A percentile compares a stretch with the other conserved stretches of the same genome.
Evolutionary conservation across 2,888 invertebrate species (phyloP).

Genomic region (Lordiphosa andalusiaca): DNA sequence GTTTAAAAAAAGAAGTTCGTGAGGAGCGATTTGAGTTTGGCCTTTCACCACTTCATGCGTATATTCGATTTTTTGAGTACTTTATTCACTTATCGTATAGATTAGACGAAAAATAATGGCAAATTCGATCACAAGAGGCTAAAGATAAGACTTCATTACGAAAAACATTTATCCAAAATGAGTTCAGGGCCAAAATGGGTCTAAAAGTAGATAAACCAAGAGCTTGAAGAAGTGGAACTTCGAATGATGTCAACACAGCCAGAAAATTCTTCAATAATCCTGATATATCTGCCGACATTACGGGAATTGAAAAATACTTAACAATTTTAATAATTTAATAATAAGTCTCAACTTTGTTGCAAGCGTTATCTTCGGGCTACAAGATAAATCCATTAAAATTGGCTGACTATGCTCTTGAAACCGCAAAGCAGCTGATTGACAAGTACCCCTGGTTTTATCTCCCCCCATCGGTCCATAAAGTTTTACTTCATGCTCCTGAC

Average conservation of each 20-base stretch:
- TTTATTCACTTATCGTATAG: constrained; percentile 20
- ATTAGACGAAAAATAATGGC: constrained; percentile 31
- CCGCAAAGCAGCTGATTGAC: constrained; percentile 10
- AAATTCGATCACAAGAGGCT: constrained; percentile 17
- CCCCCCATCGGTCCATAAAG: constrained; percentile 6
- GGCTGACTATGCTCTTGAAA: constrained; percentile 24
- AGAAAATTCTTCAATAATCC: constrained; percentile 23
- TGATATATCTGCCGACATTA: constrained; percentile 32
- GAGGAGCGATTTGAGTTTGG: no score
- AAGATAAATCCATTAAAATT: constrained; percentile 32
- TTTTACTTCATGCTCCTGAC: constrained; percentile 11
- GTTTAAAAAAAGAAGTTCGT: no score
- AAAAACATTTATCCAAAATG: constrained; percentile 25
- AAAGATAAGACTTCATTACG: constrained; percentile 20
- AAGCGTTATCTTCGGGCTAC: constrained; percentile 23
- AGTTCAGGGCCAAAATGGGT: constrained; percentile 26
- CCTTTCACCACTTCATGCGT: no score
- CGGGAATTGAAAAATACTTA: constrained; percentile 28
- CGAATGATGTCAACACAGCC: constrained; percentile 36
- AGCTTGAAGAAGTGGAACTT: constrained; percentile 30
- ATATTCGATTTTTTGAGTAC: constrained; percentile 5
- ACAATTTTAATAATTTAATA: constrained; percentile 31
- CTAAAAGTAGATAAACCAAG: constrained; percentile 28
- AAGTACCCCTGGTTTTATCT: constrained; percentile 8
- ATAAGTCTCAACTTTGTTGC: constrained; percentile 28